Conservation (phyloP, 37 sponge, comb jelly and placozoan genomes). For the Axinella damicornis region DNA sequence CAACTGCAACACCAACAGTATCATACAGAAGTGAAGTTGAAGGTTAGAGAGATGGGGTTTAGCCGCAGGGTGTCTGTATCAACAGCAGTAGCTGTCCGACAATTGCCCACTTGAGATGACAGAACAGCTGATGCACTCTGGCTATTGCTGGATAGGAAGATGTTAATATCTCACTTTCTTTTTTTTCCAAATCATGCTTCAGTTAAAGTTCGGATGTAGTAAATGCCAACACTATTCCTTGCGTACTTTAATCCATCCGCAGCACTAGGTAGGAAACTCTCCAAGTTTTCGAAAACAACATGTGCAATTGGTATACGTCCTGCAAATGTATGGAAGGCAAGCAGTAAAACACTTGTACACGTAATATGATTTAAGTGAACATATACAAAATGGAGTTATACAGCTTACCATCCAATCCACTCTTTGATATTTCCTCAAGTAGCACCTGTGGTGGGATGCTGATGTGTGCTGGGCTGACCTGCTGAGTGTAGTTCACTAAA, state of each 20-base stretch:
- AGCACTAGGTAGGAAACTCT: neutral
- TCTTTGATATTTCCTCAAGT: neutral
- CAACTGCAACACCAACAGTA: no score
- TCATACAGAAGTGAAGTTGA: neutral
- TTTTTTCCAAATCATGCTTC: no score
- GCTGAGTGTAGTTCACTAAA: slow-evolving; percentile 25
- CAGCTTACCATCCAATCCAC: no score
- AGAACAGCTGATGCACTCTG: slow-evolving; percentile 46
- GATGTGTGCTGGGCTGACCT: neutral
- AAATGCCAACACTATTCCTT: neutral
- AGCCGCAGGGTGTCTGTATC: neutral
- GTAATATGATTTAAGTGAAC: no score
- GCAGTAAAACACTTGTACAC: no score
- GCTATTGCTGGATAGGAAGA: slow-evolving; percentile 1
- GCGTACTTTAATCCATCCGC: neutral
- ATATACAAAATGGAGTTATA: no score
- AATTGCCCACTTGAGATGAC: slow-evolving; percentile 38
- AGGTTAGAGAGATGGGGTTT: neutral
- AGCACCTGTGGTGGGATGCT: neutral
- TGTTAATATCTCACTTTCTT: no score
- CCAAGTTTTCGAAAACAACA: neutral
- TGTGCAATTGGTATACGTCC: neutral
- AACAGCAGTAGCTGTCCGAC: neutral
- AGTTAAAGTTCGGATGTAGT: no score
- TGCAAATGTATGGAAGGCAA: no score